Percentiles rank a stretch among this genome's conserved stretches.
Evolutionary conservation across 2,888 invertebrate species (phyloP).

Genomic region (Idaea straminata): DNA sequence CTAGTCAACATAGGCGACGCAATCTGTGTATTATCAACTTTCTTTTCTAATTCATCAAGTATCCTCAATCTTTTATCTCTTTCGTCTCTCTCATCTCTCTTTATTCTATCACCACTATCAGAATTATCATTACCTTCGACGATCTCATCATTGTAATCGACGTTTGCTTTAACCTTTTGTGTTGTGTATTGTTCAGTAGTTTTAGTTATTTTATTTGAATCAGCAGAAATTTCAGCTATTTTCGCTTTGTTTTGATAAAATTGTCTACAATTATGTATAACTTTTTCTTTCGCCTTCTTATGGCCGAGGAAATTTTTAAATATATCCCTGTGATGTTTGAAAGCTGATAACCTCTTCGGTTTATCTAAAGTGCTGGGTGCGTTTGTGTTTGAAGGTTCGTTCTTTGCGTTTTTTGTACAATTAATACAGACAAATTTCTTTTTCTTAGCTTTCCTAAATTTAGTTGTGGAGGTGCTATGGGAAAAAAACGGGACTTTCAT

Average conservation of each 20-base stretch:
- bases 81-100: slow-evolving; percentile 29
- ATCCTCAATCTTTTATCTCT: slow-evolving; percentile 37
- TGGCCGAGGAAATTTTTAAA: not conserved
- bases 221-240: not conserved
- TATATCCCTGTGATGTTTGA: not conserved
- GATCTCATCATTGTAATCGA: not conserved
- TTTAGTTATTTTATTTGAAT: slow-evolving; percentile 6
- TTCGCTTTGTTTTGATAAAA: slow-evolving; percentile 23
- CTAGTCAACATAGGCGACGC: slow-evolving; percentile 11
- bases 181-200: not conserved
- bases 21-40: slow-evolving; percentile 35
- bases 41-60: slow-evolving; percentile 41
- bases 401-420: slow-evolving; percentile 26
- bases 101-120: slow-evolving; percentile 7
- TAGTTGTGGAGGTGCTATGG: slow-evolving; percentile 44
- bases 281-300: not conserved
- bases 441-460: slow-evolving; percentile 43
- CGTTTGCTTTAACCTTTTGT: not conserved
- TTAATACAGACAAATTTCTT: slow-evolving; percentile 41
- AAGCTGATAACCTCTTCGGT: not conserved
- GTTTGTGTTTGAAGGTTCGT: not conserved
- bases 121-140: not conserved
- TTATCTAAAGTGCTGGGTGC: not conserved
- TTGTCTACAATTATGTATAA: slow-evolving; percentile 37
- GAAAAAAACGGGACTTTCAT: slow-evolving; percentile 67